A percentile compares a stretch with the other conserved stretches of the same genome.
Conservation (phyloP, 2,797 vertebrate species). For the Myotis pilosus region DNA sequence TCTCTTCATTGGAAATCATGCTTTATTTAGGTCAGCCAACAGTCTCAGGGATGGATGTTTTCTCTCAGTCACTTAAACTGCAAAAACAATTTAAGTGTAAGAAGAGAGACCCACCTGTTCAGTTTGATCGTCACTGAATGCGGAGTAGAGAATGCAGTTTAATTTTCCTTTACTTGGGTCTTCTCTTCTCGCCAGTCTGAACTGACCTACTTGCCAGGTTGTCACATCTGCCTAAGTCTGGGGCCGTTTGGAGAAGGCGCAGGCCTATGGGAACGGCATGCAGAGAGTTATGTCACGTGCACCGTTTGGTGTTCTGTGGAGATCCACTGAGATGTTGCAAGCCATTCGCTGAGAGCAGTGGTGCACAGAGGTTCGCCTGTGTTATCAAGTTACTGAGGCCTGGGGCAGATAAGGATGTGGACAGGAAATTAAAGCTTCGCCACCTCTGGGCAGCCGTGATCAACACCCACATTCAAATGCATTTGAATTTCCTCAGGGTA, state of each 20-base stretch:
- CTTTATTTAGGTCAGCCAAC: background rate
- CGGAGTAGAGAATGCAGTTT: slow-evolving; percentile 45
- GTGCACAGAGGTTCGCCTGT: slow-evolving; percentile 57
- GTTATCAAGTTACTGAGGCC: slow-evolving; percentile 59
- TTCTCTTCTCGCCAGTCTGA: slow-evolving; percentile 54
- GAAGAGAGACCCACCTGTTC: slow-evolving; percentile 42
- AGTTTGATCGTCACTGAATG: slow-evolving; percentile 12
- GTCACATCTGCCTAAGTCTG: slow-evolving; percentile 73
- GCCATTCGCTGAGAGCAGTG: background rate
- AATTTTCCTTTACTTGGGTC: slow-evolving; percentile 66
- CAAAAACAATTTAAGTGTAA: slow-evolving; percentile 46
- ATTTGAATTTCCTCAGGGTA: slow-evolving; percentile 65
- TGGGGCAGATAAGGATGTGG: slow-evolving; percentile 52
- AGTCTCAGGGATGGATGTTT: slow-evolving; percentile 14
- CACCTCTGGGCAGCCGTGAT: slow-evolving; percentile 52
- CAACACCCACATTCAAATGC: slow-evolving; percentile 51
- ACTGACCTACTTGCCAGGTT: slow-evolving; percentile 78
- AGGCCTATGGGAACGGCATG: background rate
- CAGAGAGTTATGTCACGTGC: slow-evolving; percentile 5
- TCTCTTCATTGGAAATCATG: background rate
- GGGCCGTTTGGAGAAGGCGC: slow-evolving; percentile 50
- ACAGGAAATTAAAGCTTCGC: slow-evolving; percentile 77
- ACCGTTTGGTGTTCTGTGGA: slow-evolving; percentile 8
- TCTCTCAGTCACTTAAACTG: slow-evolving; percentile 48
- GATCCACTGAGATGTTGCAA: slow-evolving; percentile 55